Conservation (phyloP, 2,797 vertebrate genomes). For the Hyperoplus lanceolatus region DNA sequence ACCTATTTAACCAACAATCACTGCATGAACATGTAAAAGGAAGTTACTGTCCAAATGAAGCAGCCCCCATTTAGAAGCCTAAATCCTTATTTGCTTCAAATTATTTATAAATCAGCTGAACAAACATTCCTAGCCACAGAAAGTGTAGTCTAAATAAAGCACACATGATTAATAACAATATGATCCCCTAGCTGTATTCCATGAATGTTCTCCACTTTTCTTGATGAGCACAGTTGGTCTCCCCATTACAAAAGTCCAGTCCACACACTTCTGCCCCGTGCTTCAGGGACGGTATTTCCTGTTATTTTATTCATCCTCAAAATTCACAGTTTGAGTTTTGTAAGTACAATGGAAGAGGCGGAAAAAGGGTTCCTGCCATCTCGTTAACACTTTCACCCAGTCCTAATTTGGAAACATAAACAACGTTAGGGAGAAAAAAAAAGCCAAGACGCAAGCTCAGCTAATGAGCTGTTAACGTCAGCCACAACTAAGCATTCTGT, state of each 20-base stretch:
- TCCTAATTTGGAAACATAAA: slow-evolving; percentile 31
- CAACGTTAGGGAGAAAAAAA: not conserved
- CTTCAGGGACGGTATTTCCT: slow-evolving; percentile 6
- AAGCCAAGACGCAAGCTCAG: slow-evolving; percentile 8
- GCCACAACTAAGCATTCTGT: slow-evolving; percentile 9
- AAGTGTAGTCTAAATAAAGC: not conserved
- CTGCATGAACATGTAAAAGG: slow-evolving; percentile 11
- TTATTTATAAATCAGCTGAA: slow-evolving; percentile 7
- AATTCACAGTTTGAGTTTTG: slow-evolving; percentile 17
- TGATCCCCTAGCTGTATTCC: not conserved
- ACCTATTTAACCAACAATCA: slow-evolving; percentile 35
- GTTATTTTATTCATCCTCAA: slow-evolving; percentile 19
- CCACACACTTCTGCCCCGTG: not conserved
- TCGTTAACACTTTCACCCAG: slow-evolving; percentile 29
- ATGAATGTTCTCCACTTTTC: not conserved
- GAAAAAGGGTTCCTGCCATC: slow-evolving; percentile 9
- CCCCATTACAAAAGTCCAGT: not conserved
- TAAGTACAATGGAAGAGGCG: slow-evolving; percentile 3
- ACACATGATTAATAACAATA: not conserved
- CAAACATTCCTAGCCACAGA: slow-evolving; percentile 10
- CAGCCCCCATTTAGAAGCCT: not conserved
- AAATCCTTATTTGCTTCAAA: not conserved
- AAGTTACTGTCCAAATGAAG: slow-evolving; percentile 9
- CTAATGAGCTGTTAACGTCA: slow-evolving; percentile 42
- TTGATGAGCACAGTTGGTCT: not conserved